These are phyloP conservation scores for Onychostruthus taczanowskii DNA, from an alignment of 2,113 vertebrate genomes.

Conservation along the genomic window DNA sequence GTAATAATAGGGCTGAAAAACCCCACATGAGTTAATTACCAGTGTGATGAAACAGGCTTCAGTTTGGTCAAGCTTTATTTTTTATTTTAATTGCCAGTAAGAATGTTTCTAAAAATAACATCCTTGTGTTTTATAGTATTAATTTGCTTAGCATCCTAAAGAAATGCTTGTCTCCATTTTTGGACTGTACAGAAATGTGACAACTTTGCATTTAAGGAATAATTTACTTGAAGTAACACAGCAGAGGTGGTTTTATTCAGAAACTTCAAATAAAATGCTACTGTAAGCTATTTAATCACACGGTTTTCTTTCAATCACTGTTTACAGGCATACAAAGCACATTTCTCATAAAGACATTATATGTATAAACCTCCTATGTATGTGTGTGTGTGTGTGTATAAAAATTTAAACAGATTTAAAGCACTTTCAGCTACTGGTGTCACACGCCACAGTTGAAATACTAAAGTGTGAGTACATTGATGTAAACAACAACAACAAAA, in stretches of 20 bases:
- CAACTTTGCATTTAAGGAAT: not conserved
- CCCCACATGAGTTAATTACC: not conserved
- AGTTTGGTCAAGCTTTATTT: not conserved
- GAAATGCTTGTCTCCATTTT: not conserved
- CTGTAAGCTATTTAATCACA: not conserved
- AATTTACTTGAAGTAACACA: not conserved
- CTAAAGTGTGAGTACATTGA: not conserved
- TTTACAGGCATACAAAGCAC: not conserved
- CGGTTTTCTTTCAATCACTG: not conserved
- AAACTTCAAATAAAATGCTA: not conserved
- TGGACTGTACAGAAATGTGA: not conserved
- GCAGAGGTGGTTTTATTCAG: not conserved
- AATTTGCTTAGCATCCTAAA: not conserved
- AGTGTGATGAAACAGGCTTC: not conserved
- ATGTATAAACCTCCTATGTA: not conserved
- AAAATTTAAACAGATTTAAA: not conserved
- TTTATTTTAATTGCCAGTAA: not conserved
- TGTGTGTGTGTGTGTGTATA: not conserved
- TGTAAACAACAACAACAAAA: not conserved
- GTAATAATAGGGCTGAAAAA: not conserved
- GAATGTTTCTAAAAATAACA: conserved; percentile 12
- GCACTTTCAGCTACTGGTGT: not conserved
- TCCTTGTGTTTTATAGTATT: not conserved
- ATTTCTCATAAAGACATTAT: not conserved
- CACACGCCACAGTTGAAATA: not conserved